Conservation (phyloP, 2,888 invertebrate species). For the Amblyjoppa proteus region DNA sequence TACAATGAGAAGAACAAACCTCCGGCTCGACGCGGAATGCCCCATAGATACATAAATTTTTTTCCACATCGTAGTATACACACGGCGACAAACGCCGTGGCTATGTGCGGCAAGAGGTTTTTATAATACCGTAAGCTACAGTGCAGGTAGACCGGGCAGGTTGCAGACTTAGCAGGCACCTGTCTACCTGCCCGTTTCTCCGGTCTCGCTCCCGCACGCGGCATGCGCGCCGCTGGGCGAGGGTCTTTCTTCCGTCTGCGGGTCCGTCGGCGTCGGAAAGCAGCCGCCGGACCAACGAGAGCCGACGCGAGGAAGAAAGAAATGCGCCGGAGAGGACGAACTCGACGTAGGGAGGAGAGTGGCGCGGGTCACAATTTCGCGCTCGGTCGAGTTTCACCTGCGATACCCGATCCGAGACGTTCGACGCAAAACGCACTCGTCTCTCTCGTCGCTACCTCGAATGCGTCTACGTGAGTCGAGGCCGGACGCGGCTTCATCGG, state of each 20-base stretch:
- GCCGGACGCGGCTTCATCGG: background rate
- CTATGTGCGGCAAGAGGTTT: background rate
- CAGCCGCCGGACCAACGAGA: slow-evolving; percentile 32
- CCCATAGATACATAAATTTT: background rate
- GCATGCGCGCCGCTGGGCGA: background rate
- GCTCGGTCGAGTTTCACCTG: slow-evolving; percentile 77
- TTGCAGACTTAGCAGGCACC: slow-evolving; percentile 63
- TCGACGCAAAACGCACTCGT: slow-evolving; percentile 16
- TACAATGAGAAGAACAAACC: too few relatives aligned
- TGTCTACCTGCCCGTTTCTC: slow-evolving; percentile 54
- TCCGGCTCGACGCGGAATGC: background rate
- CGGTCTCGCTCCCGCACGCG: slow-evolving; percentile 48
- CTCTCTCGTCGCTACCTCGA: slow-evolving; percentile 33
- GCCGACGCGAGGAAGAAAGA: background rate
- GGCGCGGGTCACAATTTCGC: slow-evolving; percentile 76
- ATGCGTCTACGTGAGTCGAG: slow-evolving; percentile 24
- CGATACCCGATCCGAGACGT: slow-evolving; percentile 55
- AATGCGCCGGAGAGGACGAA: slow-evolving; percentile 15
- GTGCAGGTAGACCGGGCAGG: slow-evolving; percentile 50
- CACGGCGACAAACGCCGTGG: background rate
- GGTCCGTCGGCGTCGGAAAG: slow-evolving; percentile 19
- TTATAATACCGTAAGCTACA: background rate
- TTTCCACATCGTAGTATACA: background rate
- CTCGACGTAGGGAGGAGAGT: slow-evolving; percentile 50
- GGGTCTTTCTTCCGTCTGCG: slow-evolving; percentile 15